Percentiles rank a stretch among this genome's conserved stretches.
Evolutionary conservation across 2,797 vertebrate genomes (phyloP).

Genomic region (Schizothorax lantsangensis): DNA sequence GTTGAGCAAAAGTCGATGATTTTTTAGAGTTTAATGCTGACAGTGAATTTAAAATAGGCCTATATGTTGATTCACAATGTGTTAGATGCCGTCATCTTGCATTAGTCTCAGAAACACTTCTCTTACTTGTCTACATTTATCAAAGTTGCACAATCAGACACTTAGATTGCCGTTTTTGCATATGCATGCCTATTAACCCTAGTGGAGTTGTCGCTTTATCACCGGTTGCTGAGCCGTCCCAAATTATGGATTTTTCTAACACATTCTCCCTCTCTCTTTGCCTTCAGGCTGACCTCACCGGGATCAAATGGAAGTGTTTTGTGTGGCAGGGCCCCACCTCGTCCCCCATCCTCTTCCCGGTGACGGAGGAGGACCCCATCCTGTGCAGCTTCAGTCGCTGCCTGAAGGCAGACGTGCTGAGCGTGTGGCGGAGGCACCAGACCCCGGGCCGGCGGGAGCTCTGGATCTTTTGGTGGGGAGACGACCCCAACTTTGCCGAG

Average conservation of each 20-base stretch:
- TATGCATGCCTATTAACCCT: slow-evolving; percentile 3
- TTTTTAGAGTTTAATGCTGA: not conserved
- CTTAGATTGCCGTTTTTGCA: not conserved
- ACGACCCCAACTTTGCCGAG: slow-evolving; percentile 96
- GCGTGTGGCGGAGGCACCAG: slow-evolving; percentile 96
- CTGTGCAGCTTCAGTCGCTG: slow-evolving; percentile 99
- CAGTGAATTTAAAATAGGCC: not conserved
- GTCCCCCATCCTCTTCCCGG: slow-evolving; percentile 96
- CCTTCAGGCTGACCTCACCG: slow-evolving; percentile 94
- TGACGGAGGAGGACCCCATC: slow-evolving; percentile 99
- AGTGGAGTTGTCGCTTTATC: slow-evolving; percentile 1
- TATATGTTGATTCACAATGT: slow-evolving; percentile 11
- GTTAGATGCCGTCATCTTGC: not conserved
- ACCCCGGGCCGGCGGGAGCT: slow-evolving; percentile 94
- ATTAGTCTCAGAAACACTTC: not conserved
- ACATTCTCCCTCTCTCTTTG: slow-evolving; percentile 55
- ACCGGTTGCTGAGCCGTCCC: slow-evolving; percentile 23
- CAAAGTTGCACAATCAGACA: not conserved
- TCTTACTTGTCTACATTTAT: not conserved
- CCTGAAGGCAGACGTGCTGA: slow-evolving; percentile 93
- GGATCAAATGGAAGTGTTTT: slow-evolving; percentile 99
- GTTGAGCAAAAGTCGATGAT: no score
- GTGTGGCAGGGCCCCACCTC: slow-evolving; percentile 98
- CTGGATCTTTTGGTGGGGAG: slow-evolving; percentile 99
- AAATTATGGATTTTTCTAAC: slow-evolving; percentile 34